Conservation (phyloP, 2,888 invertebrate species). For the Drosophila anceps region DNA sequence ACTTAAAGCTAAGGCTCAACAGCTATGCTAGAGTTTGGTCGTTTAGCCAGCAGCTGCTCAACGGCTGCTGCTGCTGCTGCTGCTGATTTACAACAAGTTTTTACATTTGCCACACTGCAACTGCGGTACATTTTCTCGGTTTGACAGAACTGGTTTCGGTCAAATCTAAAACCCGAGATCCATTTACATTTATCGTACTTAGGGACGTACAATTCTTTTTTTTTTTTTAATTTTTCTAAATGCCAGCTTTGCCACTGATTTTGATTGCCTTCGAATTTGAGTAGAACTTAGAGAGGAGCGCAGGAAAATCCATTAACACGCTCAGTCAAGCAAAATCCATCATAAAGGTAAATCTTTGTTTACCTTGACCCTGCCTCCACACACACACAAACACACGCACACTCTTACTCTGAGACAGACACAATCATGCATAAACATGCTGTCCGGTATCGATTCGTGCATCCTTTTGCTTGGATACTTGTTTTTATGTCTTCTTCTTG, state of each 20-base stretch:
- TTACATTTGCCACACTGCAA: constrained; percentile 63
- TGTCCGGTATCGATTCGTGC: constrained; percentile 49
- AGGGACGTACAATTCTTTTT: constrained; percentile 35
- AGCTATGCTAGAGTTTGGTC: constrained; percentile 12
- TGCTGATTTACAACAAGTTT: constrained; percentile 57
- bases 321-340: constrained; percentile 70
- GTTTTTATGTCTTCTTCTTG: constrained; percentile 71
- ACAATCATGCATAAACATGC: constrained; percentile 3
- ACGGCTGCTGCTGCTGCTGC: constrained; percentile 18
- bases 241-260: constrained; percentile 57
- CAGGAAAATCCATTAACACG: constrained; percentile 69
- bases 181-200: constrained; percentile 72
- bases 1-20: constrained; percentile 60
- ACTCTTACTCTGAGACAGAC: too few species aligned
- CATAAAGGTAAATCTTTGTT: constrained; percentile 68
- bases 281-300: constrained; percentile 29
- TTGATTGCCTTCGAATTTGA: constrained; percentile 57
- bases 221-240: constrained; percentile 31
- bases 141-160: constrained; percentile 68
- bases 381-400: constrained; percentile 23
- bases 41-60: constrained; percentile 34
- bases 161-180: constrained; percentile 59
- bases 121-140: constrained; percentile 36
- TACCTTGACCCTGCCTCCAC: constrained; percentile 75
- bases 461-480: constrained; percentile 75